A percentile compares a stretch with the other conserved stretches of the same genome.
These are phyloP conservation scores for Cynaeus angustus DNA, from an alignment of 2,888 invertebrate species.

Conservation along the genomic window DNA sequence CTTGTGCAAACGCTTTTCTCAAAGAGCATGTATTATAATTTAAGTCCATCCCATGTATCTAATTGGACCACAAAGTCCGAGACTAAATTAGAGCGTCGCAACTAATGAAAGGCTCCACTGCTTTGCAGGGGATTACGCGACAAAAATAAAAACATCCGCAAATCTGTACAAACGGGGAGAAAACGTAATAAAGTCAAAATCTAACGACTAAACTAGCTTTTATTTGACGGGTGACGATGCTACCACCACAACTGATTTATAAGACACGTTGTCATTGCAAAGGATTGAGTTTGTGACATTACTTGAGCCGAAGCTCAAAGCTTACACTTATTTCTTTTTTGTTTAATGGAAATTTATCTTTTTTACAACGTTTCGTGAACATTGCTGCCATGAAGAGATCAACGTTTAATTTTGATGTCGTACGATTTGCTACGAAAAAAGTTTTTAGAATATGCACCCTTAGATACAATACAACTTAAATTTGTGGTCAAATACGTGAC, in stretches of 20 bases:
- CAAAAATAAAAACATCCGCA: constrained; percentile 41
- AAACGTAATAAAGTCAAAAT: constrained; percentile 35
- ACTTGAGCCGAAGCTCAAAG: too few relatives aligned
- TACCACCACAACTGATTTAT: constrained; percentile 18
- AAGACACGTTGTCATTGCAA: neutral
- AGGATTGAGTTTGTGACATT: too few relatives aligned
- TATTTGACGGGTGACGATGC: constrained; percentile 35
- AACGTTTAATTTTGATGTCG: too few relatives aligned
- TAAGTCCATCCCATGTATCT: constrained; percentile 54
- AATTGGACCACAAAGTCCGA: constrained; percentile 57
- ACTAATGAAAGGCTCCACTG: constrained; percentile 53
- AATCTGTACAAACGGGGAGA: constrained; percentile 33
- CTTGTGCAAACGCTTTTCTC: constrained; percentile 48
- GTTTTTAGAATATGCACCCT: too few relatives aligned
- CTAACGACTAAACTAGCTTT: constrained; percentile 26
- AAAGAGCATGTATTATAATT: constrained; percentile 58
- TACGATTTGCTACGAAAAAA: too few relatives aligned
- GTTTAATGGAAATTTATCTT: too few relatives aligned
- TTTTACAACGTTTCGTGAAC: too few relatives aligned
- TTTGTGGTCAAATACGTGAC: too few relatives aligned
- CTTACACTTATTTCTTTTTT: too few relatives aligned
- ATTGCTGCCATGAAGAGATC: too few relatives aligned
- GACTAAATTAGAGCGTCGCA: constrained; percentile 53
- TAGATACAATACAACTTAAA: too few relatives aligned
- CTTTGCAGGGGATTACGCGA: constrained; percentile 38